Evolutionary conservation across 1,140 invertebrate genomes (phyloP).

Genomic region (Trissolcus basalis): DNA sequence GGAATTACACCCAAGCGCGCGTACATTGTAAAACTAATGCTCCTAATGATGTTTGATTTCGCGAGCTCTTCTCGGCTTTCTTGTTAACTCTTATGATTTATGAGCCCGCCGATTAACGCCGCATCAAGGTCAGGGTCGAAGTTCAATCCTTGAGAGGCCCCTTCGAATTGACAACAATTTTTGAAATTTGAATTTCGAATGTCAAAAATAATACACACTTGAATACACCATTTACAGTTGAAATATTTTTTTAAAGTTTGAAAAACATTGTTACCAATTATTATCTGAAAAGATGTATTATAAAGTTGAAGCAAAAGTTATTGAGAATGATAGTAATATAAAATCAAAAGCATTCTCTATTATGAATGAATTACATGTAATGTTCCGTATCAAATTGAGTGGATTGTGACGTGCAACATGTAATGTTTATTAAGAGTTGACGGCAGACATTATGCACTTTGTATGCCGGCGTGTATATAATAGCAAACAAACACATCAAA

Average conservation of each 20-base stretch:
- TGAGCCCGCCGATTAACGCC: not conserved
- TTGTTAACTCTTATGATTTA: constrained; percentile 8
- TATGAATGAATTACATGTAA: constrained; percentile 30
- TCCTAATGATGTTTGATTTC: constrained; percentile 17
- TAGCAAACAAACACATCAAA: constrained; percentile 33
- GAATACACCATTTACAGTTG: too few species aligned
- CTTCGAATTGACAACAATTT: too few species aligned
- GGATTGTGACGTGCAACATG: constrained; percentile 45
- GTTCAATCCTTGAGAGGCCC: too few species aligned
- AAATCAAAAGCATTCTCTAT: constrained; percentile 15
- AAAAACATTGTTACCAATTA: too few species aligned
- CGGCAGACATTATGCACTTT: constrained; percentile 45
- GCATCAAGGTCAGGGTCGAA: not conserved
- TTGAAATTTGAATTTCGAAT: too few species aligned
- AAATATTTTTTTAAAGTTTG: too few species aligned
- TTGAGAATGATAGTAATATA: not conserved
- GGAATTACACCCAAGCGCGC: constrained; percentile 24
- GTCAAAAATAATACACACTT: too few species aligned
- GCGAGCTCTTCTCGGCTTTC: constrained; percentile 7
- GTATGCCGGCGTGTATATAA: constrained; percentile 11
- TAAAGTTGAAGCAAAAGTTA: too few species aligned
- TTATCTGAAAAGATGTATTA: too few species aligned
- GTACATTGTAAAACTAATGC: constrained; percentile 16
- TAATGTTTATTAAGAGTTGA: constrained; percentile 51
- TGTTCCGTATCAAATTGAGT: constrained; percentile 34